These are phyloP conservation scores for Chromobotia macracanthus DNA, from an alignment of 2,797 vertebrate species.

Conservation along the genomic window DNA sequence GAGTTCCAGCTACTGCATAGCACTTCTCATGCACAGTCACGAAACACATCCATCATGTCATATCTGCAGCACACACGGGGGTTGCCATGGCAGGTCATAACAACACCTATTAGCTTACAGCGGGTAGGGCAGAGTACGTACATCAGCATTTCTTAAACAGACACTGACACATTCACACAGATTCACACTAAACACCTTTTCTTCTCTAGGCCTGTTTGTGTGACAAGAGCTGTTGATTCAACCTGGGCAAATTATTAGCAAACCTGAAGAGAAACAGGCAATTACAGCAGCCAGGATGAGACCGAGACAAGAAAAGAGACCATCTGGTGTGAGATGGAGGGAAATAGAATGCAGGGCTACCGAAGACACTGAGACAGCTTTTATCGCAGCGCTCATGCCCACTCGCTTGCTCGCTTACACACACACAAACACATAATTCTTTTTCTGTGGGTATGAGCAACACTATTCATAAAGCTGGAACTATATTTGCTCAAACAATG, in stretches of 20 bases:
- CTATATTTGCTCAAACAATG: not conserved
- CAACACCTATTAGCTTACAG: slow-evolving; percentile 56
- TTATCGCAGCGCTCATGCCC: not conserved
- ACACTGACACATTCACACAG: not conserved
- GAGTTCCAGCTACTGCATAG: slow-evolving; percentile 53
- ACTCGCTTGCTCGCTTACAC: no score
- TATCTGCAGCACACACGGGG: slow-evolving; percentile 59
- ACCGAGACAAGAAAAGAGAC: slow-evolving; percentile 7
- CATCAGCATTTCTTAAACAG: slow-evolving; percentile 11
- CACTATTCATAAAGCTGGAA: not conserved
- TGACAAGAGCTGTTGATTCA: slow-evolving; percentile 25
- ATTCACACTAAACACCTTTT: slow-evolving; percentile 31
- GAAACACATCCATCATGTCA: slow-evolving; percentile 61
- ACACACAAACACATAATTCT: not conserved
- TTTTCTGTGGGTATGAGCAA: not conserved
- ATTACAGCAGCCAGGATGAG: slow-evolving; percentile 29
- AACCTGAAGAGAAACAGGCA: slow-evolving; percentile 3
- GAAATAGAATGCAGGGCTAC: not conserved
- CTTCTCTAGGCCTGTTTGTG: slow-evolving; percentile 20
- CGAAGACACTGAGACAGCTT: not conserved
- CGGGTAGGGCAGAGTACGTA: not conserved
- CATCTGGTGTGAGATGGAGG: slow-evolving; percentile 21
- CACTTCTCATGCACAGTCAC: slow-evolving; percentile 1
- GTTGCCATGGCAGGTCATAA: slow-evolving; percentile 74
- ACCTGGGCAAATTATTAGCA: slow-evolving; percentile 25